Evolutionary conservation across 1,140 invertebrate species (phyloP), one percentile per base, ranked within the genome.

Genomic region (Scylla paramamosain): DNA sequence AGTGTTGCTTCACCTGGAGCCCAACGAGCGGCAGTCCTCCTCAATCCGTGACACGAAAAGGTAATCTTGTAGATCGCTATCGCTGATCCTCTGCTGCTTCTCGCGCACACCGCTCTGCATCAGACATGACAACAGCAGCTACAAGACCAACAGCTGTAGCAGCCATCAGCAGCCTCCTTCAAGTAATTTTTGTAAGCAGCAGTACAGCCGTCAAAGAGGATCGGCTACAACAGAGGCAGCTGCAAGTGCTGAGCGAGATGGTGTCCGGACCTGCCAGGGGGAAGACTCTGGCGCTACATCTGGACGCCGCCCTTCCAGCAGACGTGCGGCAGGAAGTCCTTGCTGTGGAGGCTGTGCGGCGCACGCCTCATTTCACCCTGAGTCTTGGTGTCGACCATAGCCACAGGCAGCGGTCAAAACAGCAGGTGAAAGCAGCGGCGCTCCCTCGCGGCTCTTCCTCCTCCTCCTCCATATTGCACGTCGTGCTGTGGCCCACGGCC

Each of bases 401-500:
- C 8, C 82, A 82, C 4, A 2, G 25, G 8, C 8, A 20, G 10
- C 2, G 16, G 16, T 20, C 52, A 20, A 2, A 20, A 59, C 2
- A 59, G 52, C 12, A 3, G 10, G 52, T 20, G 16, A 59, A 12
- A 59, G 67, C 28, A 12, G 31, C 39, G 48, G 86, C 87, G n/a
- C 10, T 83, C 29, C 25, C 93, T 14, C 29, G 32, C 39, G 95
- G 92, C 46, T n/a, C 8, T n/a, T 77, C 20, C 67, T 20, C 3
- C 52, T 59, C 67, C 20, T 46, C 39, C 39, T 39, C 14, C 20
- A 46, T 95, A 28, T 28, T 93, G 25, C 95, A 95, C 52, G 59
- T 95, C 6, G 88, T 95, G 84, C 46, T 95, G 52, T 90, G 88
- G 25, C 67, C 67, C 46, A 29, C 83, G n/a, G 7, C 93, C 25